A percentile compares a stretch with the other conserved stretches of the same genome.
Conservation (phyloP, 2,888 invertebrate species). For the Pseudolycoriella hygida region DNA sequence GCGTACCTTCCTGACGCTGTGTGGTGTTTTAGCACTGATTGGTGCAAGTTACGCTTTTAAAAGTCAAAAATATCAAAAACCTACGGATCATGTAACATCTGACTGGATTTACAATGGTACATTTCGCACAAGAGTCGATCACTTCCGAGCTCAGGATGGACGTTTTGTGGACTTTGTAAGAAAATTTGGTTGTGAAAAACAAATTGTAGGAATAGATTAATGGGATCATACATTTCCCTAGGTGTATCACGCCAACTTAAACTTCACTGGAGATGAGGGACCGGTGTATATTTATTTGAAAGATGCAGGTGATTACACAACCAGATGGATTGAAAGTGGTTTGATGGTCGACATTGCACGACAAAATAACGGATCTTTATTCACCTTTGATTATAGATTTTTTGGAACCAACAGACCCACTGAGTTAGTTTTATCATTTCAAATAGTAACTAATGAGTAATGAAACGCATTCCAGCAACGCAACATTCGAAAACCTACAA, state of each 20-base stretch:
- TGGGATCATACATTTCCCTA: too few species aligned
- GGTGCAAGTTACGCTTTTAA: too few species aligned
- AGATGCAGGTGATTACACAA: neutral
- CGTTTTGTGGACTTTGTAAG: neutral
- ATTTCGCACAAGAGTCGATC: neutral
- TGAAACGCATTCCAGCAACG: neutral
- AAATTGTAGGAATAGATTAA: too few species aligned
- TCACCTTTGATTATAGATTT: neutral
- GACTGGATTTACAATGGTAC: too few species aligned
- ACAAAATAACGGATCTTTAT: neutral
- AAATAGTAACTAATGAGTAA: neutral
- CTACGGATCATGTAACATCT: too few species aligned
- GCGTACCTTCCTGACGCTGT: too few species aligned
- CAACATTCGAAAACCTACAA: conserved; percentile 6
- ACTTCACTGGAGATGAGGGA: neutral
- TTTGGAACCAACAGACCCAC: neutral
- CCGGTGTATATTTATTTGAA: neutral
- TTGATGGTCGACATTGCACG: neutral
- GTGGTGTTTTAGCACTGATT: too few species aligned
- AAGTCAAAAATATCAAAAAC: too few species aligned
- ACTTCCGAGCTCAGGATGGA: neutral
- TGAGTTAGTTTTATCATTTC: neutral
- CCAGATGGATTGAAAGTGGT: neutral
- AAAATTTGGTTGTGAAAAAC: too few species aligned
- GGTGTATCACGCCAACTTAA: too few species aligned